Percentiles rank a stretch among this genome's conserved stretches.
phyloP scores from a whole-genome alignment of 2,797 vertebrate species.

The Chrysocyon brachyurus region DNA sequence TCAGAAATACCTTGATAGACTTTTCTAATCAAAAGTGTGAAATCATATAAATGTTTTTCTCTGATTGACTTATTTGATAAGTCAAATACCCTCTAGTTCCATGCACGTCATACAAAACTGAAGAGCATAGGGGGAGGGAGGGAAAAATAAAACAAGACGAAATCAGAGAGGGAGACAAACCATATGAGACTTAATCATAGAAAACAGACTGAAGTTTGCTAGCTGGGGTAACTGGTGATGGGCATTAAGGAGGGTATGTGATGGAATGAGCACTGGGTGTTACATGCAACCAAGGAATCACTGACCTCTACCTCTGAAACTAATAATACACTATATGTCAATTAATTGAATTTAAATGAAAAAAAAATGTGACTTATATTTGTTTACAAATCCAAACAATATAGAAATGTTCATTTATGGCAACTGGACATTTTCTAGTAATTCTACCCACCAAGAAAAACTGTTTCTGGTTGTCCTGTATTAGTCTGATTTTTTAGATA shows the following conservation, averaged over 20 bases:
- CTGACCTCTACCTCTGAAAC: not conserved
- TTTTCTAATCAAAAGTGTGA: not conserved
- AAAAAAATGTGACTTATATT: not conserved
- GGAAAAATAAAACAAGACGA: not conserved
- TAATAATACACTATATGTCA: not conserved
- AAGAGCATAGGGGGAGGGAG: not conserved
- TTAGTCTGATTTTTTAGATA: not conserved
- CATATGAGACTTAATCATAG: not conserved
- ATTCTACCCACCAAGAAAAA: not conserved
- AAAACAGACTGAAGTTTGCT: too few relatives aligned
- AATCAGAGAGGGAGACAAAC: not conserved
- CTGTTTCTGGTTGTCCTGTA: not conserved
- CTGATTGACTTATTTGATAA: not conserved
- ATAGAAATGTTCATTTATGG: fast-evolving
- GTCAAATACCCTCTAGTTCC: not conserved
- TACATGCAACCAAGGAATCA: not conserved
- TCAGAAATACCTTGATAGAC: not conserved
- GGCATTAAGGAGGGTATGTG: not conserved
- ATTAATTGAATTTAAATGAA: not conserved
- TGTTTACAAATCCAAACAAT: not conserved
- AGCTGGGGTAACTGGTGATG: not conserved
- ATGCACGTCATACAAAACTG: not conserved
- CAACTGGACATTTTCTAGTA: not conserved
- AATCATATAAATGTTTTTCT: not conserved
- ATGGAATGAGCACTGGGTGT: not conserved